Evolutionary conservation across 1,140 invertebrate species (phyloP).

Genomic region (Microplitis mediator): DNA sequence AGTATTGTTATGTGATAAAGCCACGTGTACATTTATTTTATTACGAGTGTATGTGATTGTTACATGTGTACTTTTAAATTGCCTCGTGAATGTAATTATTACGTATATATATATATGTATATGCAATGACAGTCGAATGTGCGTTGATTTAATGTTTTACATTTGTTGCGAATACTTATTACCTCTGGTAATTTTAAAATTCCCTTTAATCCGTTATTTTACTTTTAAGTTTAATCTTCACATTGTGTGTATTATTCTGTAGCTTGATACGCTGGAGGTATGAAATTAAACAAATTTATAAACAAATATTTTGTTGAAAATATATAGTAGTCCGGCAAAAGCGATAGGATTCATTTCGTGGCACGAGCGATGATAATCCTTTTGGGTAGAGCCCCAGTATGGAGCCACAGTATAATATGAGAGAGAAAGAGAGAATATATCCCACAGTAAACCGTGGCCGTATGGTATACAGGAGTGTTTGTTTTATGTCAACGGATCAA

Average conservation of each 20-base stretch:
- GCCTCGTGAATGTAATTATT: background rate
- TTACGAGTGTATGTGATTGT: background rate
- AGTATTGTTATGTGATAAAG: conserved; percentile 1
- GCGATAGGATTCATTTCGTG: conserved; percentile 16
- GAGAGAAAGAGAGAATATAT: conserved; percentile 20
- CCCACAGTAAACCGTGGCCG: conserved; percentile 38
- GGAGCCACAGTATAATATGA: conserved; percentile 9
- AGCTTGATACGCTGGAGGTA: background rate
- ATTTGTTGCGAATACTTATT: background rate
- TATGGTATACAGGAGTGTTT: conserved; percentile 46
- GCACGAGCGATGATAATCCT: conserved; percentile 24
- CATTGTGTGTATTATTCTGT: too few species aligned
- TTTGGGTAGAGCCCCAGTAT: conserved; percentile 17
- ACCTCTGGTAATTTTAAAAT: background rate
- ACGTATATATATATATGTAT: too few species aligned
- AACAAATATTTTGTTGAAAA: background rate
- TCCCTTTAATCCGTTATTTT: too few species aligned
- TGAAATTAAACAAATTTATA: conserved; percentile 17
- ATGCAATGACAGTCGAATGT: too few species aligned
- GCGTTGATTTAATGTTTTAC: too few species aligned
- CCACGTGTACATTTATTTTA: too few species aligned
- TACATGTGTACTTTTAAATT: background rate
- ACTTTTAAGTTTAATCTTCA: too few species aligned
- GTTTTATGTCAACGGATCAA: conserved; percentile 54
- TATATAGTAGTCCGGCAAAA: conserved; percentile 5